Base-by-base conservation (phyloP, 2,797 vertebrate genomes). In the Phylloscopus collybita region DNA sequence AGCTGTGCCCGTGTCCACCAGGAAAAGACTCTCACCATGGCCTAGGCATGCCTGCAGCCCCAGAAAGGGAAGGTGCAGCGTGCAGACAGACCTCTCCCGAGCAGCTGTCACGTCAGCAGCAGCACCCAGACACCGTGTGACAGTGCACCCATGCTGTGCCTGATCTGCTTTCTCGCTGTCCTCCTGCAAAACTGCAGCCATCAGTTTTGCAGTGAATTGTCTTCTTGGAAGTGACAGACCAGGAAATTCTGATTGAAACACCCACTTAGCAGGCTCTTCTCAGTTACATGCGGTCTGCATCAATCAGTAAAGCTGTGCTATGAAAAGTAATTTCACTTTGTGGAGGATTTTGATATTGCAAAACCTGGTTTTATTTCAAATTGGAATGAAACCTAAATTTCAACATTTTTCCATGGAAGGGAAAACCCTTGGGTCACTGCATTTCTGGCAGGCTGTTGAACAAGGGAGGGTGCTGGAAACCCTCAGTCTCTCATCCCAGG, bases 171-270 rank as follows among this genome's bases (percentile, higher is more conserved):
- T 23, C 51, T 49, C 2, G 0, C 59, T 0, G 4, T 26, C 38
- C 38, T 57, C 54, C 84, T 86, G 47, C 27, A 38, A 47, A 84
- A 21, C 45, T n/a, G 61, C 64, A 53, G 76, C 44, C 6, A 4
- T 27, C 38, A 4, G 32, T 65, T 64, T 44, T 61, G 85, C 34
- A 23, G 45, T 32, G 66, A 71, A 64, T 92, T 83, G 69, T 75
- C 62, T 62, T 86, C 88, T 87, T 94, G 86, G 49, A 91, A 85
- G 84, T 80, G 92, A 95, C 93, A 93, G 86, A 88, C 27, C 88
- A 70, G 90, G 90, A 96, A 92, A 96, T 95, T 92, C 72, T 83
- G 81, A 94, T 94, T 93, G 86, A 85, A 91, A 91, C 59, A 32
- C 66, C 54, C 9, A 1, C 67, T 95, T 56, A 83, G 57, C 57